Evolutionary conservation across 2,888 invertebrate genomes (phyloP).

Genomic region (Heteromurus nitidus): DNA sequence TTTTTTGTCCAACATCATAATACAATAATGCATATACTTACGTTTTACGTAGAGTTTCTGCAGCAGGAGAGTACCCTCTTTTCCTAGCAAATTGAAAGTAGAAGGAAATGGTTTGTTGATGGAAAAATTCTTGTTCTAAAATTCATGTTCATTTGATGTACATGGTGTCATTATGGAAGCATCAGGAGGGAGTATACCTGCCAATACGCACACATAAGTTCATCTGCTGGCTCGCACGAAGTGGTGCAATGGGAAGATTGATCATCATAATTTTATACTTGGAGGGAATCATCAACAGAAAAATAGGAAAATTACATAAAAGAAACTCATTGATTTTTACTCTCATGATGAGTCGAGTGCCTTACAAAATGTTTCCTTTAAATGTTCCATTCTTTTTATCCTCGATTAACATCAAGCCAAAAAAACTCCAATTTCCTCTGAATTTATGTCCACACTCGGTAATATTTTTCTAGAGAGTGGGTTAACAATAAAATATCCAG

Average conservation of each 20-base stretch:
- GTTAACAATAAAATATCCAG: neutral
- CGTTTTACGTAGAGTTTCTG: too few species aligned
- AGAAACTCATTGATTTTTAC: too few species aligned
- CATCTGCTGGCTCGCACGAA: too few species aligned
- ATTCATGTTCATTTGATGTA: conserved; percentile 27
- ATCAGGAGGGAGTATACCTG: neutral
- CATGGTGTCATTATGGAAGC: conserved; percentile 38
- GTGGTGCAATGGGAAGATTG: too few species aligned
- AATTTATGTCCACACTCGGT: neutral
- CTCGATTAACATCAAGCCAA: conserved; percentile 3
- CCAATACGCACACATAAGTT: neutral
- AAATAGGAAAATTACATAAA: too few species aligned
- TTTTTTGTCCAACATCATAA: neutral
- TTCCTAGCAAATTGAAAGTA: neutral
- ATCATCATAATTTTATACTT: too few species aligned
- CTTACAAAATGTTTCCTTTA: neutral
- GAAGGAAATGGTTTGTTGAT: too few species aligned
- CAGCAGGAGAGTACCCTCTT: neutral
- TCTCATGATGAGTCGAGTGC: too few species aligned
- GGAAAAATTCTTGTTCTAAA: too few species aligned
- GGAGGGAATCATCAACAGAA: too few species aligned
- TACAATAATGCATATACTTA: too few species aligned
- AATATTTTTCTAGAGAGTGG: neutral
- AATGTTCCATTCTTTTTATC: too few species aligned
- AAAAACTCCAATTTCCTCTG: neutral